These are phyloP conservation scores for Spodoptera frugiperda DNA, from an alignment of 1,140 invertebrate species.

Conservation along the genomic window DNA sequence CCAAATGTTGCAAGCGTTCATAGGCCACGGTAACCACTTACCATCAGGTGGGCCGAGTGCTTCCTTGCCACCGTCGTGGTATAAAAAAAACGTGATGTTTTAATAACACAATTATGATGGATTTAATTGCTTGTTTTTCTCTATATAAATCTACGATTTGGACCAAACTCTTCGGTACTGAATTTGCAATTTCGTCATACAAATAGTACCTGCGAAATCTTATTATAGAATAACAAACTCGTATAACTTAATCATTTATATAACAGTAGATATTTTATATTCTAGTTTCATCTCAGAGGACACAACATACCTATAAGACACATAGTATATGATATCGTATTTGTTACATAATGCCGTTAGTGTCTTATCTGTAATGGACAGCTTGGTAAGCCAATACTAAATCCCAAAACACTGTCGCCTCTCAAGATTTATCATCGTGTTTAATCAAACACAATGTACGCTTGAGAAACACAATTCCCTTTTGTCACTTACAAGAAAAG, in stretches of 20 bases:
- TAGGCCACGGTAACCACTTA: too few species aligned
- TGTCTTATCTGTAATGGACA: constrained; percentile 24
- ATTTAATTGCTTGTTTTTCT: too few species aligned
- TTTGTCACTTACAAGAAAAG: constrained; percentile 32
- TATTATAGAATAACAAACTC: too few species aligned
- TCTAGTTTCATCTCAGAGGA: neutral
- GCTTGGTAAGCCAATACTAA: constrained; percentile 25
- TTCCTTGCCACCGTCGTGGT: too few species aligned
- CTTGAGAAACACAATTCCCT: constrained; percentile 2
- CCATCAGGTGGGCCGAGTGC: too few species aligned
- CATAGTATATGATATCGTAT: neutral
- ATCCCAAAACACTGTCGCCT: constrained; percentile 23
- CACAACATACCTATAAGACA: neutral
- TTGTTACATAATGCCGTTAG: constrained; percentile 8
- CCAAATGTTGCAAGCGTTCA: too few species aligned
- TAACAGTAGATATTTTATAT: neutral
- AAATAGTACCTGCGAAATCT: too few species aligned
- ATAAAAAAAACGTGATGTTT: too few species aligned
- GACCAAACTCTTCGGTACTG: too few species aligned
- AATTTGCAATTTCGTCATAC: too few species aligned
- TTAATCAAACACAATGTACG: constrained; percentile 38
- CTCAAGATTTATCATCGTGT: constrained; percentile 14
- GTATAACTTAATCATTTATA: neutral
- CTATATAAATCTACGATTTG: too few species aligned
- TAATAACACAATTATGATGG: too few species aligned